These are phyloP conservation scores for Selene dorsalis DNA, from an alignment of 2,797 vertebrate species.

Conservation along the genomic window DNA sequence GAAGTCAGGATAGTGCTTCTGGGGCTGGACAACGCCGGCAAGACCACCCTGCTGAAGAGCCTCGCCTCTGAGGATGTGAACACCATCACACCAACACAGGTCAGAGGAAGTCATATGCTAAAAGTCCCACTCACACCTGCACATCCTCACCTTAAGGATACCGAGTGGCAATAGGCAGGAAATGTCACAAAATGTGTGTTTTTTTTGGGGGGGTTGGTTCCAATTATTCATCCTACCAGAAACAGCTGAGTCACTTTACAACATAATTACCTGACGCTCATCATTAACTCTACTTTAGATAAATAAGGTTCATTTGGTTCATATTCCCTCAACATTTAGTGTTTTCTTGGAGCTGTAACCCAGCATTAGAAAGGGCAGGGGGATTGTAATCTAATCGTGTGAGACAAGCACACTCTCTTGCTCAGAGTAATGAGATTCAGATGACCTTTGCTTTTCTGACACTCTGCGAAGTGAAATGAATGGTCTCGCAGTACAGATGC, in stretches of 20 bases:
- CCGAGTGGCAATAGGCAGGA: neutral
- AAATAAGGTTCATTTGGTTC: neutral
- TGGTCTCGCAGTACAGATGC: constrained; percentile 13
- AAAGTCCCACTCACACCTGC: neutral
- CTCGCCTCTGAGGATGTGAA: constrained; percentile 90
- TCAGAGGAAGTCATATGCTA: constrained; percentile 45
- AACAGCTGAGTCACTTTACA: constrained; percentile 3
- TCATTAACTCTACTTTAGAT: constrained; percentile 4
- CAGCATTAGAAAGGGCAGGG: constrained; percentile 20
- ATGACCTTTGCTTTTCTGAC: constrained; percentile 53
- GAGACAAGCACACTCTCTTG: constrained; percentile 35
- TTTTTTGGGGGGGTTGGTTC: constrained; percentile 5
- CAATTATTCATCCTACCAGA: constrained; percentile 3
- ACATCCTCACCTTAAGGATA: neutral
- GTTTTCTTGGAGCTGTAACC: neutral
- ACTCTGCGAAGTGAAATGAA: constrained; percentile 40
- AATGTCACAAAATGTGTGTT: neutral
- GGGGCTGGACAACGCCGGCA: constrained; percentile 92
- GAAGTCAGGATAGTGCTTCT: constrained; percentile 91
- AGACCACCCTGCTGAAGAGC: constrained; percentile 90
- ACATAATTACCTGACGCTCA: constrained; percentile 19
- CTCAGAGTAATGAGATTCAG: constrained; percentile 52
- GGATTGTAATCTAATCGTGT: constrained; percentile 55
- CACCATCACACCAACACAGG: constrained; percentile 92
- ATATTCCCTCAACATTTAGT: neutral